Conservation (phyloP, 2,888 invertebrate genomes). For the Polydrusus cervinus region DNA sequence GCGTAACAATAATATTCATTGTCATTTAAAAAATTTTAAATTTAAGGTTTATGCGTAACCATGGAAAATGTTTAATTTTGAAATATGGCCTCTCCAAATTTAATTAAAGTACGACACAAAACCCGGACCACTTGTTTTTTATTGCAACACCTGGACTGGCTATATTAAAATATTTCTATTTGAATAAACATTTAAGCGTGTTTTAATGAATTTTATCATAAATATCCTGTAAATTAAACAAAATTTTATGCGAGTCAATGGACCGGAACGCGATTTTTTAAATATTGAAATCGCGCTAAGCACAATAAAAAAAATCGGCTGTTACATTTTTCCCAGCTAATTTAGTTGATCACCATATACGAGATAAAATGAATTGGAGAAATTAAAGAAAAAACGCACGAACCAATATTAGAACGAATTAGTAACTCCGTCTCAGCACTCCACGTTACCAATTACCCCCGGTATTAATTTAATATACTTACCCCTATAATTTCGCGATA, state of each 20-base stretch:
- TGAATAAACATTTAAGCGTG: constrained; percentile 19
- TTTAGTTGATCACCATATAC: no score
- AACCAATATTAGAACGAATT: no score
- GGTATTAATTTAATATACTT: background rate
- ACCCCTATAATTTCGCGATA: constrained; percentile 12
- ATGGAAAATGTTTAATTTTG: constrained; percentile 14
- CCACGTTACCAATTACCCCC: constrained; percentile 6
- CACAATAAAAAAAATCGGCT: background rate
- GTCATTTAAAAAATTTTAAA: background rate
- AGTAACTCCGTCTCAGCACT: no score
- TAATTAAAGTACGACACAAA: constrained; percentile 10
- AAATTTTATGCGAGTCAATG: constrained; percentile 8
- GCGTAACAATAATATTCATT: no score
- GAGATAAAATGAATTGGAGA: no score
- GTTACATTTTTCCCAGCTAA: no score
- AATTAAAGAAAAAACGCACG: no score
- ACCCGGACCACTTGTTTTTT: constrained; percentile 19
- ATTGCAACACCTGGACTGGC: constrained; percentile 23
- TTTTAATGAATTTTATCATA: constrained; percentile 19
- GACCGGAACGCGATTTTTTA: background rate
- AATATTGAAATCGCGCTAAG: background rate
- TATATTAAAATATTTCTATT: constrained; percentile 24
- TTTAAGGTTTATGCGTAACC: constrained; percentile 8
- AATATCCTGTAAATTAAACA: constrained; percentile 12
- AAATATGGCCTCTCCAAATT: constrained; percentile 20